Evolutionary conservation across 2,113 vertebrate genomes (phyloP).

Genomic region (Otus sunia): DNA sequence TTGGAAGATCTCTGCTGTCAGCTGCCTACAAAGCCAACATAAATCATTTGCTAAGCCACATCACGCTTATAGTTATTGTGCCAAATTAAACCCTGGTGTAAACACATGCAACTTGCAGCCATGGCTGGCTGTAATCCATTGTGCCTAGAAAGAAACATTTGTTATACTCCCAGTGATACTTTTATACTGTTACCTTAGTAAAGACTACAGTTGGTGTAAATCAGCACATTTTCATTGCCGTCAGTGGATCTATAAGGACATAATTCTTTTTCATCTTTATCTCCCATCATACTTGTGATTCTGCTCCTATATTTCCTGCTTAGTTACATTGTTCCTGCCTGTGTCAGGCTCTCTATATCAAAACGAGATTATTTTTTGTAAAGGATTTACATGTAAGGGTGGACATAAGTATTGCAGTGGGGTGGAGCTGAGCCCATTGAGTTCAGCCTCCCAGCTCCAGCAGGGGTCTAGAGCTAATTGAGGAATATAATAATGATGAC

Average conservation of each 20-base stretch:
- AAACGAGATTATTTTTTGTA: not conserved
- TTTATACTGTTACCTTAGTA: not conserved
- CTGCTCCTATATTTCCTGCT: not conserved
- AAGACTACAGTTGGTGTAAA: not conserved
- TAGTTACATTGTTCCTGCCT: not conserved
- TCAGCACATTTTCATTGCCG: not conserved
- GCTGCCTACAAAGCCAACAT: not conserved
- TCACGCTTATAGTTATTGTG: not conserved
- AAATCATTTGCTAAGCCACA: not conserved
- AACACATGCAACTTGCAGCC: not conserved
- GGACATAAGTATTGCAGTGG: not conserved
- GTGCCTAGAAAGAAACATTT: not conserved
- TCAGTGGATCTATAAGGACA: not conserved
- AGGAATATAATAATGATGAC: not conserved
- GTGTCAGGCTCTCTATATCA: not conserved
- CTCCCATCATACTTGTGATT: not conserved
- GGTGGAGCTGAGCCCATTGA: not conserved
- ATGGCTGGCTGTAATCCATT: not conserved
- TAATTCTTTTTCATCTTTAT: slow-evolving; percentile 1
- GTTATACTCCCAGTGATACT: not conserved
- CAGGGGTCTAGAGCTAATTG: not conserved
- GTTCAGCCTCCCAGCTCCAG: not conserved
- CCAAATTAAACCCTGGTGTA: not conserved
- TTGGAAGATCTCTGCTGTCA: not conserved
- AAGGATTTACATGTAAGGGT: not conserved